These are phyloP conservation scores for Eubasilissa regina DNA, from an alignment of 1,140 invertebrate species.

Conservation along the genomic window DNA sequence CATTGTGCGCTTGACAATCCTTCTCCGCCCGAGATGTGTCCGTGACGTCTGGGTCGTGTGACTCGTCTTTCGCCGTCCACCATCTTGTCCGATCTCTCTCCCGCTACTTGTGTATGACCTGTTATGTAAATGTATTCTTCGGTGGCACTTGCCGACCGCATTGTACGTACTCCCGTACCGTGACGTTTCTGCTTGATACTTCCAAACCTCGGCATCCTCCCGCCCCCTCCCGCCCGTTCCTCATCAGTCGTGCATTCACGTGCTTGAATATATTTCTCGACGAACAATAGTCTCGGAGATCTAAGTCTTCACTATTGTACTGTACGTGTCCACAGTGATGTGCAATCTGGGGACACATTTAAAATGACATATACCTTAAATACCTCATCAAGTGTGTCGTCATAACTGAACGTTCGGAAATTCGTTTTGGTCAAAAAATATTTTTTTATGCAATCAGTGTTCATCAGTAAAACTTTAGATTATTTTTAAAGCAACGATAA, in stretches of 20 bases:
- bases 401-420: too few relatives aligned
- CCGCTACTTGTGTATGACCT: slow-evolving; percentile 42
- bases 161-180: slow-evolving; percentile 32
- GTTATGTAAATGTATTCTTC: slow-evolving; percentile 45
- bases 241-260: slow-evolving; percentile 26
- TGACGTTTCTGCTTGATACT: slow-evolving; percentile 24
- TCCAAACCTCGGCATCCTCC: not conserved
- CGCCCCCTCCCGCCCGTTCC: not conserved
- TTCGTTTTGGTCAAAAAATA: too few relatives aligned
- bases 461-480: too few relatives aligned
- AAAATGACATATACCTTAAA: too few relatives aligned
- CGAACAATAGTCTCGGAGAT: too few relatives aligned
- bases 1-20: not conserved
- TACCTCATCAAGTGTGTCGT: too few relatives aligned
- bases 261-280: too few relatives aligned
- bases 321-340: too few relatives aligned
- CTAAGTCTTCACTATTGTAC: too few relatives aligned
- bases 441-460: too few relatives aligned
- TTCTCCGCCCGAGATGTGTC: not conserved
- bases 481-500: too few relatives aligned
- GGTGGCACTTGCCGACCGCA: slow-evolving; percentile 38
- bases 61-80: not conserved
- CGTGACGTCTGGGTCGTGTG: slow-evolving; percentile 8
- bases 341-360: too few relatives aligned
- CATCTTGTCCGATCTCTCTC: slow-evolving; percentile 1